Percentiles rank a stretch among this genome's conserved stretches.
Conservation (phyloP, 2,797 vertebrate species). For the Pyrocephalus nanus region DNA sequence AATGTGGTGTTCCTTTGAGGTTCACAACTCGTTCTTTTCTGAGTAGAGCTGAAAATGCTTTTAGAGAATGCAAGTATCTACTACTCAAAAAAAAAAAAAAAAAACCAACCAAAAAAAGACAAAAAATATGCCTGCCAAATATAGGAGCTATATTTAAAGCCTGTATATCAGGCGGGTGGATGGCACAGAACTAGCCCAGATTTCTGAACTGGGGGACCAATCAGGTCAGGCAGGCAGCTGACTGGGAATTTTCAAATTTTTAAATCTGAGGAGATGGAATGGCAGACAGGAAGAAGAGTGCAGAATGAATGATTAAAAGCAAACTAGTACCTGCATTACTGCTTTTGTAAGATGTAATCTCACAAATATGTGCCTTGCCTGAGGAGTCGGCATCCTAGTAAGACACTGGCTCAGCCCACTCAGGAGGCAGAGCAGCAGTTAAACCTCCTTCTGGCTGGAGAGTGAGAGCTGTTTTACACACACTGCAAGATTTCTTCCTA, state of each 20-base stretch:
- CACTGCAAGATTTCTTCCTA: neutral
- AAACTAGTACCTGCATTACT: slow-evolving; percentile 21
- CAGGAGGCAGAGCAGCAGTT: neutral
- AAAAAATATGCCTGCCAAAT: neutral
- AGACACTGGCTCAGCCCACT: neutral
- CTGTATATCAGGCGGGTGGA: neutral
- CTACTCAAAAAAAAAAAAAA: neutral
- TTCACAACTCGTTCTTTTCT: neutral
- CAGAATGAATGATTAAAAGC: neutral
- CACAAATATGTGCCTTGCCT: slow-evolving; percentile 36
- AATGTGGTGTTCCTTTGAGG: neutral
- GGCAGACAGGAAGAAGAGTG: neutral
- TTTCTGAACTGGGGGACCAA: neutral
- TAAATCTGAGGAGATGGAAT: neutral
- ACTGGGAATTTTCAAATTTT: neutral
- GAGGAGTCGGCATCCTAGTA: neutral
- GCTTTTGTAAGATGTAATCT: slow-evolving; percentile 19
- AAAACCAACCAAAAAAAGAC: too few relatives aligned
- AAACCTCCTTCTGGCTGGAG: neutral
- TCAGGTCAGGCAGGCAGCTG: rapidly evolving
- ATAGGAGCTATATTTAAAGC: neutral
- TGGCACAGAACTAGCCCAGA: neutral
- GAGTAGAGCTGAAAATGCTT: neutral
- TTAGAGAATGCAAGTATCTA: neutral
- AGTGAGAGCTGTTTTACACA: neutral